A percentile compares a stretch with the other conserved stretches of the same genome.
These are phyloP conservation scores for Phyllostomus discolor DNA, from an alignment of 2,113 vertebrate species.

Conservation along the genomic window DNA sequence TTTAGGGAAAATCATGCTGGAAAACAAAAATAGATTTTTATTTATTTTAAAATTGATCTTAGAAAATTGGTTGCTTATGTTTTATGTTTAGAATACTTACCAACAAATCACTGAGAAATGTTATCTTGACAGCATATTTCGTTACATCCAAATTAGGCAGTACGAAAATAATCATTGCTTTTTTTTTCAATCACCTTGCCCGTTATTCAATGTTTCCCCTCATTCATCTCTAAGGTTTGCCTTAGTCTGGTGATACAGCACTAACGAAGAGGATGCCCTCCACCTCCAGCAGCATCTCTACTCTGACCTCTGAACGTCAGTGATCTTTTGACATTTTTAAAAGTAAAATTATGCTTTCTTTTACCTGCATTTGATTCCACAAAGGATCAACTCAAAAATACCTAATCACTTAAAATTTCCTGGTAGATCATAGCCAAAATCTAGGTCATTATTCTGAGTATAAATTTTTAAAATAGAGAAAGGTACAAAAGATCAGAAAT, in stretches of 20 bases:
- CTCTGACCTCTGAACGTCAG: neutral
- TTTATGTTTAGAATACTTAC: neutral
- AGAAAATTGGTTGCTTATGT: neutral
- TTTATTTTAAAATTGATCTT: neutral
- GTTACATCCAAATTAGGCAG: neutral
- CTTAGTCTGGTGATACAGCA: neutral
- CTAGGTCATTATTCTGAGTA: slow-evolving; percentile 17
- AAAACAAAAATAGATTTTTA: neutral
- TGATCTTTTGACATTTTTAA: neutral
- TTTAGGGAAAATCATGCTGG: neutral
- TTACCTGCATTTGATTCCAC: neutral
- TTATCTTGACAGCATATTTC: neutral
- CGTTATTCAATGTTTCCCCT: neutral
- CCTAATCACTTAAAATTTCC: neutral
- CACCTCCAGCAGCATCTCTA: neutral
- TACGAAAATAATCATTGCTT: neutral
- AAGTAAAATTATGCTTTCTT: neutral
- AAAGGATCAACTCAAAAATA: neutral
- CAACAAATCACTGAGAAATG: neutral
- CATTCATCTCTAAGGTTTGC: neutral
- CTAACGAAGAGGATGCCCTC: neutral
- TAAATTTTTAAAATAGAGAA: slow-evolving; percentile 14
- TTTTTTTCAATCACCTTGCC: neutral
- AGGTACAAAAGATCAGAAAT: neutral
- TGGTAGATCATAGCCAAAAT: neutral